Conservation (phyloP, 2,888 invertebrate species). For the Ariolimax columbianus region DNA sequence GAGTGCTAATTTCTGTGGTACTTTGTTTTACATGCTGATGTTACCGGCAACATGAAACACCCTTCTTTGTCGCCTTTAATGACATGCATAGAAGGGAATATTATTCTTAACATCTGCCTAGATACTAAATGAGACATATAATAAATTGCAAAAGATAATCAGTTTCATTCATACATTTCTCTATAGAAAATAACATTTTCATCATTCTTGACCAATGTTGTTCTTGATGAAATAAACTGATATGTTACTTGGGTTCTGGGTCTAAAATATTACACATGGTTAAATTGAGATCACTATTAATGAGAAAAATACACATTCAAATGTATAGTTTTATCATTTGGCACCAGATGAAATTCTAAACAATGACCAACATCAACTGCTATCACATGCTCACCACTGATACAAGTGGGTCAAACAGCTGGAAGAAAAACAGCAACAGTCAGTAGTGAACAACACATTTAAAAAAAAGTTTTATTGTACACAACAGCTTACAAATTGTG, state of each 20-base stretch:
- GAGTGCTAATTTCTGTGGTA: too few relatives aligned
- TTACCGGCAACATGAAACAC: too few relatives aligned
- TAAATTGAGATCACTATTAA: constrained; percentile 19
- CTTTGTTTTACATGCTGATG: too few relatives aligned
- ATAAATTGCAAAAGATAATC: neutral
- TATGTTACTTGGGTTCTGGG: neutral
- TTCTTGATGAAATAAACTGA: neutral
- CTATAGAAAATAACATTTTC: neutral
- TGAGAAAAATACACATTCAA: neutral
- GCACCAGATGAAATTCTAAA: neutral
- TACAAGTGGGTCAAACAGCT: neutral
- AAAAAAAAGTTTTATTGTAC: neutral
- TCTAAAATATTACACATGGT: neutral
- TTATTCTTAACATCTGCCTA: too few relatives aligned
- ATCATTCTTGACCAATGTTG: neutral
- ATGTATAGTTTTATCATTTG: constrained; percentile 3
- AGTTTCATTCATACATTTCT: neutral
- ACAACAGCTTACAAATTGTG: neutral
- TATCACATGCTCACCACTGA: neutral
- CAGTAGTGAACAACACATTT: neutral
- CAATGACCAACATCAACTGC: neutral
- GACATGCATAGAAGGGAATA: too few relatives aligned
- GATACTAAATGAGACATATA: neutral
- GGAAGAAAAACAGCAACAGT: neutral
- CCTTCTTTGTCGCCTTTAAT: too few relatives aligned